A percentile compares a stretch with the other conserved stretches of the same genome.
Evolutionary conservation across 2,113 vertebrate genomes (phyloP).

Genomic region (Rhinoptilus africanus): DNA sequence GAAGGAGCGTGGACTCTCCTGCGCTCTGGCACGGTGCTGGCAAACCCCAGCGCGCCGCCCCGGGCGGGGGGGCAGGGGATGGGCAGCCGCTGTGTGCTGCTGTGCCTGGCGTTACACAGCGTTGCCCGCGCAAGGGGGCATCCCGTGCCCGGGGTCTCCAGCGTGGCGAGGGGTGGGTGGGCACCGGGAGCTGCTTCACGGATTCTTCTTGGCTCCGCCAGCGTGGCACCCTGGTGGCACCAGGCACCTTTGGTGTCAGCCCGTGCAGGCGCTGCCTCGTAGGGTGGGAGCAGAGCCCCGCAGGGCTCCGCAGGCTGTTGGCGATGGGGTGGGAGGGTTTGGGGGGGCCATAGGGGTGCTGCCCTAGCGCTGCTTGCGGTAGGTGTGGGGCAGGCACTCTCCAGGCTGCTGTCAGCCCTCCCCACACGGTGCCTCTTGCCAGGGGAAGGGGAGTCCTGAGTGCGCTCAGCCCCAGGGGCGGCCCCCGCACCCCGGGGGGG

Average conservation of each 20-base stretch:
- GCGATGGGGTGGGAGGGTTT: accelerated
- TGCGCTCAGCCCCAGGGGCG: neutral
- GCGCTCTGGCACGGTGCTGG: accelerated
- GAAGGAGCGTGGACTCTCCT: accelerated
- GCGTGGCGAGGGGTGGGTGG: accelerated
- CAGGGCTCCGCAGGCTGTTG: neutral
- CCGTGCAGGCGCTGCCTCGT: neutral
- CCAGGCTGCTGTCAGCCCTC: neutral
- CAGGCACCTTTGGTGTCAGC: neutral
- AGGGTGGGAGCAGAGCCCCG: neutral
- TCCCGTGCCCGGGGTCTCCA: accelerated
- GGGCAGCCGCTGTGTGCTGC: neutral
- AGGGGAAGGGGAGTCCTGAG: neutral
- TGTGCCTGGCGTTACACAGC: neutral
- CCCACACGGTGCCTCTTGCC: neutral
- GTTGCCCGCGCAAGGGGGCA: accelerated
- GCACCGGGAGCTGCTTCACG: neutral
- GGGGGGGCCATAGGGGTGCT: neutral
- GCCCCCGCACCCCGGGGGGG: neutral
- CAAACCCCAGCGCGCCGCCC: neutral
- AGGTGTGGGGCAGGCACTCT: neutral
- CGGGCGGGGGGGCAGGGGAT: accelerated
- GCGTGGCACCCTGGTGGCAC: neutral
- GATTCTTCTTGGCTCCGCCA: neutral
- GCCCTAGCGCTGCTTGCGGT: neutral